These are phyloP conservation scores for Oscheius sp. DNA, from an alignment of 2,888 invertebrate genomes.

Conservation along the genomic window DNA sequence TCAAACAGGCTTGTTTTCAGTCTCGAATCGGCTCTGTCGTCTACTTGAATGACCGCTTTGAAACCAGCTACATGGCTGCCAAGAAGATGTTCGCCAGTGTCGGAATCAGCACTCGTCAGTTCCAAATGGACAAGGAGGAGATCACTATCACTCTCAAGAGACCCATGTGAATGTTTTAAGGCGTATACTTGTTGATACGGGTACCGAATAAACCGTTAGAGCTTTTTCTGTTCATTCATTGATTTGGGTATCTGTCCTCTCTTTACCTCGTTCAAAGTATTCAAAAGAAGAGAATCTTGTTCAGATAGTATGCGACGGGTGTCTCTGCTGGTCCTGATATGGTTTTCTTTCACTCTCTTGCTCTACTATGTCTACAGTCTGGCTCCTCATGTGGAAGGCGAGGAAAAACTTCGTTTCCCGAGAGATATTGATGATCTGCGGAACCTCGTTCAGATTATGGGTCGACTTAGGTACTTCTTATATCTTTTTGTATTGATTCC, in stretches of 20 bases:
- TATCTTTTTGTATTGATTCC: not conserved
- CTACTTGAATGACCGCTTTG: conserved; percentile 46
- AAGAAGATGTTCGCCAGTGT: conserved; percentile 46
- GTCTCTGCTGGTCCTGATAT: not conserved
- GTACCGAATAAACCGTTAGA: too few relatives aligned
- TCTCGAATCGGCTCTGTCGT: conserved; percentile 43
- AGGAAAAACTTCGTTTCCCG: conserved; percentile 27
- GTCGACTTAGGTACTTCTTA: not conserved
- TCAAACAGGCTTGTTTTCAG: conserved; percentile 36
- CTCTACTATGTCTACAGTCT: not conserved
- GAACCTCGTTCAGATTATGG: conserved; percentile 18
- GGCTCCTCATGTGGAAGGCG: conserved; percentile 22
- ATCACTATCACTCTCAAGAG: conserved; percentile 10
- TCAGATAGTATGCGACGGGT: conserved; percentile 6
- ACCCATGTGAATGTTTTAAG: not conserved
- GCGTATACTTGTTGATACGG: not conserved
- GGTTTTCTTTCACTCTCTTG: conserved; percentile 25
- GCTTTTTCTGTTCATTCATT: not conserved
- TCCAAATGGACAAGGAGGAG: conserved; percentile 22
- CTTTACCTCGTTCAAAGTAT: not conserved
- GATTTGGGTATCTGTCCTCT: not conserved
- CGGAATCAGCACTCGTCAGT: conserved; percentile 38
- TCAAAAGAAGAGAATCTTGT: too few relatives aligned
- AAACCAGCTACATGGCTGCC: conserved; percentile 40
- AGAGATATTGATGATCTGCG: conserved; percentile 37